Percentiles rank a stretch among this genome's conserved stretches.
Conservation (phyloP, 1,140 invertebrate species). For the Brachionus calyciflorus region DNA sequence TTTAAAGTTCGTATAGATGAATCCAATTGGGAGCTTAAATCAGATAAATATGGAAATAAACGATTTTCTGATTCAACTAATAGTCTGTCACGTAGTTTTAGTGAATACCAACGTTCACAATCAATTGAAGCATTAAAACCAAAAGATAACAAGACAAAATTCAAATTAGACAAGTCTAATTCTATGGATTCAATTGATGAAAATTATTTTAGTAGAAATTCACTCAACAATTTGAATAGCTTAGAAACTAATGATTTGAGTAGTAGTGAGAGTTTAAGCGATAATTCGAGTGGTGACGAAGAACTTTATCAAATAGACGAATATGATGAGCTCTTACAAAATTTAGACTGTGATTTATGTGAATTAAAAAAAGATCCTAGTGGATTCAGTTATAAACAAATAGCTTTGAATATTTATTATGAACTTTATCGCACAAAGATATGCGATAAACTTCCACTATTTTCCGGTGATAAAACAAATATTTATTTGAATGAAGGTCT, state of each 20-base stretch:
- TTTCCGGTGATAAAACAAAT: background rate
- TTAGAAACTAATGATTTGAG: background rate
- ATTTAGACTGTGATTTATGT: background rate
- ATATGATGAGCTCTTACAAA: background rate
- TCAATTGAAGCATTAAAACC: background rate
- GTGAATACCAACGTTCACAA: background rate
- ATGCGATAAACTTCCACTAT: background rate
- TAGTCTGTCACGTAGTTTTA: too few relatives aligned
- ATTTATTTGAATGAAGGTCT: background rate
- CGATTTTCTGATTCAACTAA: background rate
- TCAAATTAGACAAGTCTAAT: background rate
- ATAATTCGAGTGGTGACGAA: background rate
- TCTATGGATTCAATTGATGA: background rate
- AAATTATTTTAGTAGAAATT: too few relatives aligned
- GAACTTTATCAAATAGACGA: constrained; percentile 15
- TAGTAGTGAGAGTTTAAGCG: background rate
- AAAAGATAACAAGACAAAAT: background rate
- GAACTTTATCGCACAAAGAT: background rate
- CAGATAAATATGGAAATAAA: background rate
- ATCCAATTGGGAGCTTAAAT: background rate
- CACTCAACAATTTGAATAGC: too few relatives aligned
- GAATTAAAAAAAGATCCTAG: background rate
- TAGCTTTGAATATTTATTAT: constrained; percentile 23
- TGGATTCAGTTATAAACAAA: background rate
- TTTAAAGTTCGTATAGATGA: constrained; percentile 10